These are phyloP conservation scores for Perizoma affinitatum DNA, from an alignment of 2,888 invertebrate species.

Conservation along the genomic window DNA sequence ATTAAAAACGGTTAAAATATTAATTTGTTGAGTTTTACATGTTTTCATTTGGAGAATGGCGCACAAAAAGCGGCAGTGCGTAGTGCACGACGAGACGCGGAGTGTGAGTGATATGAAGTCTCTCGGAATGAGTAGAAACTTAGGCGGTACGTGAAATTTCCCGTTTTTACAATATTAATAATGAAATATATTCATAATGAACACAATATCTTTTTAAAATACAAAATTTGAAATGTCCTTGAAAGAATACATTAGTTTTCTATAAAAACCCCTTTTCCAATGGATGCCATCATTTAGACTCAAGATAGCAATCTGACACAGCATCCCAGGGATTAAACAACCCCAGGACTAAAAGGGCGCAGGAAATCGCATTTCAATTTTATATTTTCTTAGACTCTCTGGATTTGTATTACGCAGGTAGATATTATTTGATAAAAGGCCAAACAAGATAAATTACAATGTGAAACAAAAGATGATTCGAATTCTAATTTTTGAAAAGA, in stretches of 20 bases:
- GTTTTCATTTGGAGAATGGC: slow-evolving; percentile 9
- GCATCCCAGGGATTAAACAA: slow-evolving; percentile 33
- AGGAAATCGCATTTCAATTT: slow-evolving; percentile 60
- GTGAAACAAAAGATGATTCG: not conserved
- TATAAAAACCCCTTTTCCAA: slow-evolving; percentile 13
- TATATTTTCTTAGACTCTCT: slow-evolving; percentile 55
- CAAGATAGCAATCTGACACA: slow-evolving; percentile 30
- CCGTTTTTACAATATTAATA: too few relatives aligned
- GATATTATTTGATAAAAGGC: slow-evolving; percentile 66
- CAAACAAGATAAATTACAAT: slow-evolving; percentile 64
- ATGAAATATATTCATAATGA: too few relatives aligned
- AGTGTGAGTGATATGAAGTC: too few relatives aligned
- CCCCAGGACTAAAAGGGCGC: slow-evolving; percentile 32
- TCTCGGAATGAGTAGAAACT: too few relatives aligned
- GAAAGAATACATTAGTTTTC: slow-evolving; percentile 6
- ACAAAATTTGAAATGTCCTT: not conserved
- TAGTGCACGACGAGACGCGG: too few relatives aligned
- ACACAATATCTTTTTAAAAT: too few relatives aligned
- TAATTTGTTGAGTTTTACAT: slow-evolving; percentile 25
- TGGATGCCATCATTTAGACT: slow-evolving; percentile 27
- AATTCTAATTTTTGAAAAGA: too few relatives aligned
- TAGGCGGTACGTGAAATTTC: too few relatives aligned
- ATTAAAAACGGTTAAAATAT: slow-evolving; percentile 39
- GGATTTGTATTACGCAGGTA: slow-evolving; percentile 73
- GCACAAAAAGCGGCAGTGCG: not conserved